These are phyloP conservation scores for Penaeus japonicus DNA, from an alignment of 1,140 invertebrate species.

Conservation along the genomic window DNA sequence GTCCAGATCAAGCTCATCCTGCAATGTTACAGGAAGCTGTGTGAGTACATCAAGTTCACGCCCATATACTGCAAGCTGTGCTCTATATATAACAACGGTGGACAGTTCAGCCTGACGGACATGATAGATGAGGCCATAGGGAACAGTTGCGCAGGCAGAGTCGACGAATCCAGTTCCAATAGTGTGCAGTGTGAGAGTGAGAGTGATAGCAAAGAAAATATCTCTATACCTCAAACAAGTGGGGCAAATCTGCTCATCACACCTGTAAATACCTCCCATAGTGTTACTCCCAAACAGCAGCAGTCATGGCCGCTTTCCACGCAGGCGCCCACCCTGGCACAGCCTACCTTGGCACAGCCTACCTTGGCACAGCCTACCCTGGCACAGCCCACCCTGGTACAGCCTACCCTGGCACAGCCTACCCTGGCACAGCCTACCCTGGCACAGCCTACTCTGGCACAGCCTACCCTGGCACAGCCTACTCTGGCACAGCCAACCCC, in stretches of 20 bases:
- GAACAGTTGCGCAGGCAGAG: slow-evolving; percentile 22
- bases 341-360: not conserved
- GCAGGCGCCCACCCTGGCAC: not conserved
- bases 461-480: too few relatives aligned
- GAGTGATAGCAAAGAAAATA: slow-evolving; percentile 40
- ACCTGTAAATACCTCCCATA: slow-evolving; percentile 15
- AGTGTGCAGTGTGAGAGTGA: slow-evolving; percentile 42
- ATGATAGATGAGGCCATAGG: slow-evolving; percentile 66
- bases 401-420: too few relatives aligned
- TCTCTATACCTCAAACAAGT: slow-evolving; percentile 27
- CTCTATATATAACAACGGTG: slow-evolving; percentile 64
- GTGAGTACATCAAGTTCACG: slow-evolving; percentile 79
- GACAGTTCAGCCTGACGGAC: slow-evolving; percentile 62
- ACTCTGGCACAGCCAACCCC: too few relatives aligned
- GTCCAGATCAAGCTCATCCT: slow-evolving; percentile 80
- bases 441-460: too few relatives aligned
- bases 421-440: too few relatives aligned
- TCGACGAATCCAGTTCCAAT: slow-evolving; percentile 43
- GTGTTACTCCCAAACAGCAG: not conserved
- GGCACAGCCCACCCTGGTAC: not conserved
- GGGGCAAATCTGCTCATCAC: not conserved
- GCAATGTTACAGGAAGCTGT: slow-evolving; percentile 88
- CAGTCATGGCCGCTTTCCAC: not conserved
- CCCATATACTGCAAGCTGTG: slow-evolving; percentile 71
- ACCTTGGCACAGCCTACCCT: not conserved